A percentile compares a stretch with the other conserved stretches of the same genome.
phyloP scores from a whole-genome alignment of 2,797 vertebrate genomes.

The Peromyscus aztecus region DNA sequence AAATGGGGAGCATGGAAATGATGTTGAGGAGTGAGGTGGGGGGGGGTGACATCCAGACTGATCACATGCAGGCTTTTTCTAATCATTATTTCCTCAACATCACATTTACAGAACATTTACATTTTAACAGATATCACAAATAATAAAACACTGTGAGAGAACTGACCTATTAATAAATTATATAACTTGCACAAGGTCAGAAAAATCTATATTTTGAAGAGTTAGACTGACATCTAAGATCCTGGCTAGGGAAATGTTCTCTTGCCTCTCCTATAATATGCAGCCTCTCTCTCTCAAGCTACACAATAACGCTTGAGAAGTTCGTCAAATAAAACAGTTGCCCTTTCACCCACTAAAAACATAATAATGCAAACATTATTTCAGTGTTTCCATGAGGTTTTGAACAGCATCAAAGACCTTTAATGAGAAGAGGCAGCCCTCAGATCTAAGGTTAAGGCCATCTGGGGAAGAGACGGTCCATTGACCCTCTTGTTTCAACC shows the following conservation, averaged over 20 bases:
- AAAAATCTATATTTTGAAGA: slow-evolving; percentile 51
- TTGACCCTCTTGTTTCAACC: not conserved
- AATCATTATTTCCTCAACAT: not conserved
- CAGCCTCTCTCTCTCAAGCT: not conserved
- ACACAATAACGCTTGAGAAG: not conserved
- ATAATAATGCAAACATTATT: not conserved
- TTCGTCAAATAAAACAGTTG: not conserved
- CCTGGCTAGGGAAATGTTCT: not conserved
- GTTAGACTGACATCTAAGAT: slow-evolving; percentile 8
- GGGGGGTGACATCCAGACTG: not conserved
- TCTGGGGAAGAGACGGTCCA: not conserved
- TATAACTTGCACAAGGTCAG: not conserved
- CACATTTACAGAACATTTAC: not conserved
- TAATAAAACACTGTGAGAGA: not conserved
- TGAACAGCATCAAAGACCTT: not conserved
- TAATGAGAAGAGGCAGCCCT: not conserved
- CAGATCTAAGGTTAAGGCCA: not conserved
- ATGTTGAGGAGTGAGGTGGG: not conserved
- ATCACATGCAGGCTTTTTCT: not conserved
- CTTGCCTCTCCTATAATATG: not conserved
- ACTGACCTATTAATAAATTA: not conserved
- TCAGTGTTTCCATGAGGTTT: slow-evolving; percentile 3
- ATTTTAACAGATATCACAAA: not conserved
- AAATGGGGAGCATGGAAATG: not conserved
- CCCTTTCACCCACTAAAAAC: not conserved